Conservation (phyloP, 2,797 vertebrate genomes). For the Adelosebastes latens region DNA sequence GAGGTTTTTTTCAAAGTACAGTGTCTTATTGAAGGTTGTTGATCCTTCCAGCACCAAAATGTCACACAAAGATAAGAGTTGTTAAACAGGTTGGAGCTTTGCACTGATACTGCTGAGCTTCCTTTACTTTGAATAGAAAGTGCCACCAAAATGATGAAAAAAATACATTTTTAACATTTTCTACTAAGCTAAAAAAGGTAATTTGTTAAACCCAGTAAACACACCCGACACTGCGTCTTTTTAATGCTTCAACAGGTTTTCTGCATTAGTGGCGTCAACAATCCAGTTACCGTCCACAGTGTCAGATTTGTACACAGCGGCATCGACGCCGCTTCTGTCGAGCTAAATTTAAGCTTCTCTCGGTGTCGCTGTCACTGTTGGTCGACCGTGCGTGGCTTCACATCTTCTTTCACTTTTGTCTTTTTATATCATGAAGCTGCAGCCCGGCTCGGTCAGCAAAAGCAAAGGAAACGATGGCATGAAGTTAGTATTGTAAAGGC, state of each 20-base stretch:
- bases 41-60: background rate
- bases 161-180: slow-evolving; percentile 16
- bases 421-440: slow-evolving; percentile 30
- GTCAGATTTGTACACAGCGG: slow-evolving; percentile 27
- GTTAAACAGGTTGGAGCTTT: slow-evolving; percentile 3
- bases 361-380: slow-evolving; percentile 5
- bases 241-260: background rate
- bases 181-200: background rate
- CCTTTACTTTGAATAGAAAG: background rate
- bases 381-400: slow-evolving; percentile 20
- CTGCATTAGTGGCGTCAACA: background rate
- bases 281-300: background rate
- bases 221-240: slow-evolving; percentile 8
- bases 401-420: slow-evolving; percentile 53
- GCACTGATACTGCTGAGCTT: background rate
- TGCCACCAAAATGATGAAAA: background rate
- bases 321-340: slow-evolving; percentile 16
- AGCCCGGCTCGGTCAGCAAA: background rate
- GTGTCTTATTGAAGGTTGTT: slow-evolving; percentile 1
- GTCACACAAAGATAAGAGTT: background rate
- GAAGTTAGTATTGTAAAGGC: slow-evolving; percentile 18
- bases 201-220: background rate
- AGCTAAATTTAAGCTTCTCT: slow-evolving; percentile 35
- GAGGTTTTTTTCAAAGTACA: background rate
- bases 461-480: background rate